phyloP scores from a whole-genome alignment of 2,888 invertebrate genomes.

The Ennomos erosarius region DNA sequence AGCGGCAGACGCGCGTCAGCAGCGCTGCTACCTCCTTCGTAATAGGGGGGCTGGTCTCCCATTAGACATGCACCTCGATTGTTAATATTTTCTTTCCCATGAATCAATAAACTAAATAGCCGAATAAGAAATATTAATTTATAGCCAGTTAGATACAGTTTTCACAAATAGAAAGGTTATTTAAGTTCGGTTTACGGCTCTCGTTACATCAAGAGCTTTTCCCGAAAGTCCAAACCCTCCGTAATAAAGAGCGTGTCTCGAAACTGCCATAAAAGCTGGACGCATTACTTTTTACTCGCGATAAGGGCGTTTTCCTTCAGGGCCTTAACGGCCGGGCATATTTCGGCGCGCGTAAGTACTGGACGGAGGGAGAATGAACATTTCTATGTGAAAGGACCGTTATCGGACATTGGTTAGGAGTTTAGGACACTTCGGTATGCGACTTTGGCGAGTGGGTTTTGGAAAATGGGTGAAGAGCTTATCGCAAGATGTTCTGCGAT shows the following conservation, averaged over 20 bases:
- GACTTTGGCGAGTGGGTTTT: constrained; percentile 29
- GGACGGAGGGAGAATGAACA: constrained; percentile 17
- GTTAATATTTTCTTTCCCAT: too few species aligned
- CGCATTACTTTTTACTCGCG: constrained; percentile 84
- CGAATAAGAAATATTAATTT: too few species aligned
- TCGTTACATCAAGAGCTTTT: constrained; percentile 43
- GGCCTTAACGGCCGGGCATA: constrained; percentile 55
- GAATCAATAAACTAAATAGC: too few species aligned
- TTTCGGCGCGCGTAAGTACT: constrained; percentile 52
- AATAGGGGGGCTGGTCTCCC: too few species aligned
- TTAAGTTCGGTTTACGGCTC: constrained; percentile 22
- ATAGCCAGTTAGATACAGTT: too few species aligned
- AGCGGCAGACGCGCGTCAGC: too few species aligned
- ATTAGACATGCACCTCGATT: too few species aligned
- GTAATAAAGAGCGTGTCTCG: constrained; percentile 84
- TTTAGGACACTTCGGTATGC: constrained; percentile 39
- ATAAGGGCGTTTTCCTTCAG: constrained; percentile 73
- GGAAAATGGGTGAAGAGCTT: neutral
- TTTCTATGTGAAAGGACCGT: constrained; percentile 27
- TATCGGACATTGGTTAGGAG: constrained; percentile 29
- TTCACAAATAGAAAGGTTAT: too few species aligned
- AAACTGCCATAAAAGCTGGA: constrained; percentile 82
- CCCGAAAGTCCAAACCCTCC: constrained; percentile 61
- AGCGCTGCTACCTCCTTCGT: too few species aligned
- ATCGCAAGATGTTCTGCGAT: too few species aligned